These are phyloP conservation scores for Grammomys dolichurus DNA, from an alignment of 2,113 vertebrate species.

Conservation along the genomic window DNA sequence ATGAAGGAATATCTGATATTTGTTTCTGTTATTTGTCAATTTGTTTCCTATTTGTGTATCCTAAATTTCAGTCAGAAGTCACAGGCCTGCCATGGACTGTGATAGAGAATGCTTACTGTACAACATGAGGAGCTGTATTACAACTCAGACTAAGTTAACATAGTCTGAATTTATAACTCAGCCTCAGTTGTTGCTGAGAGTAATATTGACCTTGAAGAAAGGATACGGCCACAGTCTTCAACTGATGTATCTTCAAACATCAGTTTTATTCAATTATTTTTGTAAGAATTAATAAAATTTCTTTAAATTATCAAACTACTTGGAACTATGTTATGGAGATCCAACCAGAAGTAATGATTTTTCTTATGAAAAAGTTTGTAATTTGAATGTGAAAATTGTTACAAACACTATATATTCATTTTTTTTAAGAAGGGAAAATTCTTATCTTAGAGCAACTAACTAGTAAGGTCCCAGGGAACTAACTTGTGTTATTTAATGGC, in stretches of 20 bases:
- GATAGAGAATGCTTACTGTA: background rate
- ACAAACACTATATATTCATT: background rate
- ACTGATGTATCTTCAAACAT: background rate
- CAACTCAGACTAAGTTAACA: background rate
- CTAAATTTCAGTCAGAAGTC: background rate
- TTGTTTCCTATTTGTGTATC: background rate
- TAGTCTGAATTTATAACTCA: background rate
- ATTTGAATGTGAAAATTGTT: background rate
- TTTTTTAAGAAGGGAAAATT: too few species aligned
- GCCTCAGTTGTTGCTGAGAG: background rate
- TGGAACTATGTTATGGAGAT: background rate
- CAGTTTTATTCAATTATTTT: background rate
- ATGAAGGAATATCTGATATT: background rate
- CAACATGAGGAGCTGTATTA: background rate
- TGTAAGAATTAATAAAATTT: background rate
- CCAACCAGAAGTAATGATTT: background rate
- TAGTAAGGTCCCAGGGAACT: background rate
- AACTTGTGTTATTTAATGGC: background rate
- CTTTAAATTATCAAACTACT: background rate
- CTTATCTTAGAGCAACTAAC: background rate
- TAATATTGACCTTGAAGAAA: background rate
- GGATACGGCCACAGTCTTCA: background rate
- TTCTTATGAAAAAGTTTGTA: background rate
- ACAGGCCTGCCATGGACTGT: fast-evolving
- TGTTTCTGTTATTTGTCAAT: background rate